A percentile compares a stretch with the other conserved stretches of the same genome.
These are phyloP conservation scores for Julus scandinavius DNA, from an alignment of 2,888 invertebrate species.

Conservation along the genomic window DNA sequence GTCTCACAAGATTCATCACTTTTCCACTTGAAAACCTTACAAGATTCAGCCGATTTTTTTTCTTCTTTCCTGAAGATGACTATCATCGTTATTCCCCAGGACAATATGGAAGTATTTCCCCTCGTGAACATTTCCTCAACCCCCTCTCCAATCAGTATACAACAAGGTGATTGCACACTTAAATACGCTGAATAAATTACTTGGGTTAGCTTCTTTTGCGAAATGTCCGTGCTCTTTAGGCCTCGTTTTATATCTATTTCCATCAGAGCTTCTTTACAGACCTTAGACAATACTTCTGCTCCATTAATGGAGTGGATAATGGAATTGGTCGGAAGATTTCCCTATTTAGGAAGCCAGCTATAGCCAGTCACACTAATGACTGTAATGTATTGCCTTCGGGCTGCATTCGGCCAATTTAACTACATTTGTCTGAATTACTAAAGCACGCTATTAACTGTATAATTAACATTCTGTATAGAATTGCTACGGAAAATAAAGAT, in stretches of 20 bases:
- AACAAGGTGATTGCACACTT: background rate
- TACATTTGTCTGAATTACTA: slow-evolving; percentile 29
- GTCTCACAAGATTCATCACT: too few species aligned
- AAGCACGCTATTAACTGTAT: slow-evolving; percentile 16
- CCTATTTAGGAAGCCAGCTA: slow-evolving; percentile 28
- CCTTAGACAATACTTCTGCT: slow-evolving; percentile 21
- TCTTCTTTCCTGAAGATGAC: too few species aligned
- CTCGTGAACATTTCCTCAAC: background rate
- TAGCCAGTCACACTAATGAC: slow-evolving; percentile 19
- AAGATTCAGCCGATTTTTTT: too few species aligned
- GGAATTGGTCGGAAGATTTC: slow-evolving; percentile 19
- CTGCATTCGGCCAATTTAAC: slow-evolving; percentile 26
- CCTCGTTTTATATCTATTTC: slow-evolving; percentile 15
- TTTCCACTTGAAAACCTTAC: too few species aligned
- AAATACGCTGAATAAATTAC: background rate
- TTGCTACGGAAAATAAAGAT: background rate
- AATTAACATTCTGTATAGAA: slow-evolving; percentile 30
- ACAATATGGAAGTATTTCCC: background rate
- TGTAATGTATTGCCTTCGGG: slow-evolving; percentile 8
- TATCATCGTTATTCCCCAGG: too few species aligned
- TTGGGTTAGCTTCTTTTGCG: background rate
- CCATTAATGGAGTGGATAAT: slow-evolving; percentile 28
- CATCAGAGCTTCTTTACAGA: slow-evolving; percentile 13
- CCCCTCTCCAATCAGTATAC: background rate
- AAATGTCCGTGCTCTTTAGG: background rate